A percentile compares a stretch with the other conserved stretches of the same genome.
phyloP scores from a whole-genome alignment of 2,113 vertebrate genomes.

The Nymphicus hollandicus region DNA sequence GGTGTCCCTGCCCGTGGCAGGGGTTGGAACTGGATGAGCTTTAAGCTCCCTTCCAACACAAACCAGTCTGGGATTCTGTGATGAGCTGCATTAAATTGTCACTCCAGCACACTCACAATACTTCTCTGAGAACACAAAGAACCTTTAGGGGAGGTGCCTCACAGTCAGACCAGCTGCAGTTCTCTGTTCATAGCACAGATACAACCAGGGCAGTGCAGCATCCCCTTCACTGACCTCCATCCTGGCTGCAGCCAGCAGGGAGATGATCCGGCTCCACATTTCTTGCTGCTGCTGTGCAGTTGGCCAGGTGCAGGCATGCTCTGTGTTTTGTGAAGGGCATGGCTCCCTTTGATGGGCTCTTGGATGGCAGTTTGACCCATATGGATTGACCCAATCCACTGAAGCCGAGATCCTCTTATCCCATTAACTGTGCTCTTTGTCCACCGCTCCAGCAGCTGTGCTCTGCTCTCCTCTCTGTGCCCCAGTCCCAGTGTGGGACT shows the following conservation, averaged over 20 bases:
- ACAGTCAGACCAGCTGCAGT: background rate
- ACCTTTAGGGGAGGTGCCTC: background rate
- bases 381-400: background rate
- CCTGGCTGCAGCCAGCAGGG: background rate
- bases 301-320: background rate
- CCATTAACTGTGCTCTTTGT: rapidly evolving
- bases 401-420: background rate
- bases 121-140: background rate
- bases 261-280: rapidly evolving
- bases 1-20: rapidly evolving
- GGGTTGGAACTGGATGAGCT: background rate
- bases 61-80: background rate
- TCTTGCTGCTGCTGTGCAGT: background rate
- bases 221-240: background rate
- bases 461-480: background rate
- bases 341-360: background rate
- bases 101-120: rapidly evolving
- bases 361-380: background rate
- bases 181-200: background rate
- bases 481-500: background rate
- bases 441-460: background rate
- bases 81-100: background rate
- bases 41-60: background rate
- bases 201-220: background rate
- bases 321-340: background rate